Evolutionary conservation across 2,888 invertebrate species (phyloP).

Genomic region (Conomelus anceps): DNA sequence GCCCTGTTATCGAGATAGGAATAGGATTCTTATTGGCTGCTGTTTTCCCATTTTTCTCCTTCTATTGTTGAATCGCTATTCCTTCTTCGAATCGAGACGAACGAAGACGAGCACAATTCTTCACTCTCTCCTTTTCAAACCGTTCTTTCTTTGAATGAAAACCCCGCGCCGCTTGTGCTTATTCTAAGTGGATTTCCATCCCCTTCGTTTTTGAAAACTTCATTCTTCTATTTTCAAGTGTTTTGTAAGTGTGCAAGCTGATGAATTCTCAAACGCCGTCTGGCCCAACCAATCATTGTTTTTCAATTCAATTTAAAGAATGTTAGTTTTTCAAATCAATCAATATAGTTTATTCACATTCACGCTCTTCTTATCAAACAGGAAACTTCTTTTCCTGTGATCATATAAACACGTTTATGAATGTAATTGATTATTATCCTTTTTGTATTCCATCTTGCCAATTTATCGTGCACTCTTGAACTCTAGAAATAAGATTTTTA

Average conservation of each 20-base stretch:
- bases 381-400: no score
- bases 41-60: neutral
- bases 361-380: no score
- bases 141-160: neutral
- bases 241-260: neutral
- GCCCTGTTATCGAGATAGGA: neutral
- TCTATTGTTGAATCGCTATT: neutral
- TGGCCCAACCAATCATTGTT: neutral
- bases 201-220: neutral
- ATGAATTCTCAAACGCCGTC: neutral
- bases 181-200: neutral
- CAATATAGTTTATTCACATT: no score
- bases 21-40: neutral
- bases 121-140: no score
- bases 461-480: no score
- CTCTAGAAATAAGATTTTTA: no score
- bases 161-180: neutral
- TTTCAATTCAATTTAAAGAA: neutral
- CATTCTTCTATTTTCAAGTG: neutral
- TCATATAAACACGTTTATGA: no score
- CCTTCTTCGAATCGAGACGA: neutral
- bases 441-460: no score
- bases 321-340: neutral
- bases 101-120: neutral
- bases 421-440: no score